These are phyloP conservation scores for Lycophotia porphyrea DNA, from an alignment of 2,888 invertebrate genomes.

Conservation along the genomic window DNA sequence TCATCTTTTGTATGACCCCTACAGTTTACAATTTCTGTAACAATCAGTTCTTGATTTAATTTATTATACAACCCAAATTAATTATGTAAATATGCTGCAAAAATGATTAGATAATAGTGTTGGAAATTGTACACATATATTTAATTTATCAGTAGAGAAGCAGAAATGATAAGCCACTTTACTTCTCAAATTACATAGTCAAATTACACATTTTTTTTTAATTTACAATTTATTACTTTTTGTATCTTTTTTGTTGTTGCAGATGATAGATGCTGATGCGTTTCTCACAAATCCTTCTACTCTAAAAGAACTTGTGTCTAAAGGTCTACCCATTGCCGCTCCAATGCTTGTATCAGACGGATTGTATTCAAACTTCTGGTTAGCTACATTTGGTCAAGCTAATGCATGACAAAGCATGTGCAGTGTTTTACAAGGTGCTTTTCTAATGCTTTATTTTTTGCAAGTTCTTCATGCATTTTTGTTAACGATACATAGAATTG, in stretches of 20 bases:
- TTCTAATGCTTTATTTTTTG: constrained; percentile 49
- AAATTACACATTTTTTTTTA: neutral
- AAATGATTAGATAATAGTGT: neutral
- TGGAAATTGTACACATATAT: neutral
- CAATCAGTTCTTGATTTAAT: neutral
- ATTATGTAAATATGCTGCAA: neutral
- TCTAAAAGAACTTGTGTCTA: constrained; percentile 91
- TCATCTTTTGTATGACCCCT: neutral
- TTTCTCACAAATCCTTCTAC: constrained; percentile 93
- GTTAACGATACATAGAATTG: neutral
- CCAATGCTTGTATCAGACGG: constrained; percentile 97
- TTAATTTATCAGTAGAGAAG: constrained; percentile 2
- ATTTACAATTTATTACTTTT: neutral
- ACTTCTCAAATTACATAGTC: neutral
- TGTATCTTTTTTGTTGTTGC: constrained; percentile 67
- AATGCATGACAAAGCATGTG: constrained; percentile 66
- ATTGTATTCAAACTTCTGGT: constrained; percentile 99
- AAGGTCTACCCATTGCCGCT: constrained; percentile 92
- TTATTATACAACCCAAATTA: neutral
- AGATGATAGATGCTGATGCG: constrained; percentile 96
- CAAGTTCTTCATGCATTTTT: neutral
- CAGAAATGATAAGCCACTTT: neutral
- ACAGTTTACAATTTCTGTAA: neutral
- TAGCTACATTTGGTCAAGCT: constrained; percentile 63
- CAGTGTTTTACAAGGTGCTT: constrained; percentile 56